Conservation (phyloP, 37 sponge, comb jelly and placozoan species). For the Cladorhizidae sp. region DNA sequence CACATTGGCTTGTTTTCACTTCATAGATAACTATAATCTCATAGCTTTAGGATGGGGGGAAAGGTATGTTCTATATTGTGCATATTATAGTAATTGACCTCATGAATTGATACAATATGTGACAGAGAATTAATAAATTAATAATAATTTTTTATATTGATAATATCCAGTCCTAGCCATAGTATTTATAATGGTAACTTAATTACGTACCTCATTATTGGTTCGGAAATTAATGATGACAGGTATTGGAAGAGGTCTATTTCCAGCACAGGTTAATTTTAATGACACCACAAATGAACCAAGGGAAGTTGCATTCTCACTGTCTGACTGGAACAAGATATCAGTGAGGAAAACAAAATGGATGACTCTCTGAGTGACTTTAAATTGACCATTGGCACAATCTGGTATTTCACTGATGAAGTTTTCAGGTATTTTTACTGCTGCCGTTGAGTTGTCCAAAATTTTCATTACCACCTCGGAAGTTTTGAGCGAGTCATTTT, state of each 20-base stretch:
- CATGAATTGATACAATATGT: too few species aligned
- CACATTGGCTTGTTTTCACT: too few species aligned
- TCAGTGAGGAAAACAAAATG: slow-evolving; percentile 33
- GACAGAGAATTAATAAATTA: too few species aligned
- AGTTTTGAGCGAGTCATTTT: background rate
- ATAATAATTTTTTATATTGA: too few species aligned
- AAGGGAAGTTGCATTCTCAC: background rate
- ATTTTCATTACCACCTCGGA: background rate
- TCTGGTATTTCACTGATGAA: background rate
- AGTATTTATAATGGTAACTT: too few species aligned
- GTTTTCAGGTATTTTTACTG: slow-evolving; percentile 1
- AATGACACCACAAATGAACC: slow-evolving; percentile 15
- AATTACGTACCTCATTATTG: background rate
- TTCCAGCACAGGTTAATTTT: slow-evolving; percentile 12
- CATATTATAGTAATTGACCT: too few species aligned
- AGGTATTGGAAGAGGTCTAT: background rate
- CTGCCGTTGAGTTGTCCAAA: slow-evolving; percentile 2
- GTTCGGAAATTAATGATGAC: background rate
- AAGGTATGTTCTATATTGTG: too few species aligned
- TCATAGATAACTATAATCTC: too few species aligned
- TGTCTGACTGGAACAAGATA: slow-evolving; percentile 11
- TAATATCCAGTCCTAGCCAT: too few species aligned
- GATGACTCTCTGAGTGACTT: slow-evolving; percentile 4
- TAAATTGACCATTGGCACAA: background rate
- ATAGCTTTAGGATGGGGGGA: too few species aligned